These are phyloP conservation scores for Embiotoca jacksoni DNA, from an alignment of 2,113 vertebrate species.

Conservation along the genomic window DNA sequence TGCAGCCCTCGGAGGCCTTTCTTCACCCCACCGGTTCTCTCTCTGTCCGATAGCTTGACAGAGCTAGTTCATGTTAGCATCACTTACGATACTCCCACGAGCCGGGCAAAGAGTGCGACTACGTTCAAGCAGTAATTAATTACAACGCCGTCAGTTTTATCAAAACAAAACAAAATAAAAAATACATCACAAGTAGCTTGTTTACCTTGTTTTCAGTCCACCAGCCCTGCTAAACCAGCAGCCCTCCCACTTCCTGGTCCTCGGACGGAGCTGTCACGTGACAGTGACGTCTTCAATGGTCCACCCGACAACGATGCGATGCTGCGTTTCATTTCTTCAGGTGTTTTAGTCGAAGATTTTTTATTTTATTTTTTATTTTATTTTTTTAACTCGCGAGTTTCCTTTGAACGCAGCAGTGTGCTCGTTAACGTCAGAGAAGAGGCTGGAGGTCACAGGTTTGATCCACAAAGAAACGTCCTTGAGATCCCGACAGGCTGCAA, in stretches of 20 bases:
- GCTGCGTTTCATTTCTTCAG: too few species aligned
- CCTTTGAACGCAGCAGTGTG: too few species aligned
- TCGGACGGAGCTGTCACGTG: conserved; percentile 52
- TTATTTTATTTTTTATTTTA: too few species aligned
- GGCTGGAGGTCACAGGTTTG: too few species aligned
- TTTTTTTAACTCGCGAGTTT: too few species aligned
- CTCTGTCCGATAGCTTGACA: conserved; percentile 23
- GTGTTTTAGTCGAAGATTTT: too few species aligned
- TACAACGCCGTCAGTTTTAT: neutral
- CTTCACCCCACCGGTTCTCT: neutral
- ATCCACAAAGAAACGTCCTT: too few species aligned
- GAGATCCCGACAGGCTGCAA: too few species aligned
- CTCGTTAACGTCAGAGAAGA: too few species aligned
- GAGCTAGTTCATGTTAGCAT: conserved; percentile 41
- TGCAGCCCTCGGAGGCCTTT: neutral
- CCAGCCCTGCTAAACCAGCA: conserved; percentile 35
- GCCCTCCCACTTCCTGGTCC: conserved; percentile 67
- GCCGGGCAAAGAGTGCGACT: neutral
- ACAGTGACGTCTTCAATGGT: neutral
- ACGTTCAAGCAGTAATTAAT: neutral
- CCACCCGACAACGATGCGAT: too few species aligned
- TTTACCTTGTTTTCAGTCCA: conserved; percentile 62
- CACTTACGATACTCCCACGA: neutral
- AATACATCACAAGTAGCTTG: neutral
- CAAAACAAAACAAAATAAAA: neutral